phyloP scores from a whole-genome alignment of 2,888 invertebrate species.

The Urechis unicinctus region DNA sequence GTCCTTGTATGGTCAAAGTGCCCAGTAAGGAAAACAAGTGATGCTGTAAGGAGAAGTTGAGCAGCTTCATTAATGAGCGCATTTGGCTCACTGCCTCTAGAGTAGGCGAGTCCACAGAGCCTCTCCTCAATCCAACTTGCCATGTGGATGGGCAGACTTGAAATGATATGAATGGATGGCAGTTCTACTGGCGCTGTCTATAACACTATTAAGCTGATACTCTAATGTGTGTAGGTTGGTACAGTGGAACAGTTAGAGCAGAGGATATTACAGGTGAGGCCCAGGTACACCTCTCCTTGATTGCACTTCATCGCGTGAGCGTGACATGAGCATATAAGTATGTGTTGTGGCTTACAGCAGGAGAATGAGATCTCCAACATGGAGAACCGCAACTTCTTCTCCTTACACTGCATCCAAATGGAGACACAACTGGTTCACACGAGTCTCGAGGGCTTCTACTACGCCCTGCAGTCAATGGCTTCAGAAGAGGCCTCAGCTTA shows the following conservation, averaged over 20 bases:
- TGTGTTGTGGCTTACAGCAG: constrained; percentile 31
- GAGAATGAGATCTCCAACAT: constrained; percentile 48
- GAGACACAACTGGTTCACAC: constrained; percentile 51
- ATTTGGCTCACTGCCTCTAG: too few relatives aligned
- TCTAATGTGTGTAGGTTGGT: constrained; percentile 32
- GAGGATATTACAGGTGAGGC: constrained; percentile 35
- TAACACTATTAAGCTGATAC: too few relatives aligned
- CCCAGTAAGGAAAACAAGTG: too few relatives aligned
- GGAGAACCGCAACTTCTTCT: constrained; percentile 51
- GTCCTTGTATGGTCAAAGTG: too few relatives aligned
- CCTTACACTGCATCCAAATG: constrained; percentile 51
- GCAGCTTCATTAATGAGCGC: too few relatives aligned
- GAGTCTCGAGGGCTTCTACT: constrained; percentile 43
- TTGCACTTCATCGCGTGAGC: neutral
- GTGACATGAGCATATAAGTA: neutral
- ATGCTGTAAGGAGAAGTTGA: too few relatives aligned
- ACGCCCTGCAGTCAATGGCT: constrained; percentile 25
- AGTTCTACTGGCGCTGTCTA: constrained; percentile 1
- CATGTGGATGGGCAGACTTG: neutral
- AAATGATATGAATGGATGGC: neutral
- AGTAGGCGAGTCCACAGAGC: too few relatives aligned
- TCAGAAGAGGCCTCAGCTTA: constrained; percentile 12
- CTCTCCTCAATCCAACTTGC: too few relatives aligned
- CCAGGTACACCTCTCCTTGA: neutral
- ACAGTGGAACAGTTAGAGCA: constrained; percentile 46